Conservation (phyloP, 2,888 invertebrate genomes). For the Parnassius smintheus region DNA sequence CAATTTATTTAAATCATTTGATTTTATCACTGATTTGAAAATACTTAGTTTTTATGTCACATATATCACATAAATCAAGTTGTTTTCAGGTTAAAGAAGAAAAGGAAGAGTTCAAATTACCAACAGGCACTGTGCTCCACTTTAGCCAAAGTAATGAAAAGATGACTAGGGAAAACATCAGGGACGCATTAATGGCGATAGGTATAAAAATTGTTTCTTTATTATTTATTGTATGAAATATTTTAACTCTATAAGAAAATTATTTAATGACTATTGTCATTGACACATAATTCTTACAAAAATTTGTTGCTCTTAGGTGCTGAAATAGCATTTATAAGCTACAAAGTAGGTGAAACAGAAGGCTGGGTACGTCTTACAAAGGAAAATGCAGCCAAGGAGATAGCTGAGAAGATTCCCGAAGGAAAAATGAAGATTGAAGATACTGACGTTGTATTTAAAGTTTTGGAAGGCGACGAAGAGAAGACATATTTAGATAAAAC, state of each 20-base stretch:
- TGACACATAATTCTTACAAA: background rate
- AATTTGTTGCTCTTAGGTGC: slow-evolving; percentile 46
- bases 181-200: slow-evolving; percentile 83
- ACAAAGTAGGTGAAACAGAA: slow-evolving; percentile 85
- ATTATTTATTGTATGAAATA: slow-evolving; percentile 5
- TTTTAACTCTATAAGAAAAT: background rate
- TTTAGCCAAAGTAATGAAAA: slow-evolving; percentile 84
- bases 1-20: too few relatives aligned
- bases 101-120: slow-evolving; percentile 75
- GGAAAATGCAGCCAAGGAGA: slow-evolving; percentile 84
- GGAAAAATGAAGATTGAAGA: slow-evolving; percentile 81
- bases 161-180: slow-evolving; percentile 86
- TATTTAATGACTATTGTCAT: background rate
- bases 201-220: slow-evolving; percentile 42
- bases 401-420: slow-evolving; percentile 83
- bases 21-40: too few relatives aligned
- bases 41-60: too few relatives aligned
- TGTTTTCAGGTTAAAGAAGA: slow-evolving; percentile 36
- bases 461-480: slow-evolving; percentile 88
- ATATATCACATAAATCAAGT: too few relatives aligned
- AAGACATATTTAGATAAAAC: slow-evolving; percentile 83
- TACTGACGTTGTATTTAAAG: slow-evolving; percentile 74
- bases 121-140: slow-evolving; percentile 88
- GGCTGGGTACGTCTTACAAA: slow-evolving; percentile 87
- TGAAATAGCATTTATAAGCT: slow-evolving; percentile 88